Evolutionary conservation across 2,797 vertebrate genomes (phyloP), one percentile per base, ranked within the genome.

Genomic region (Gymnopithys bicolor): DNA sequence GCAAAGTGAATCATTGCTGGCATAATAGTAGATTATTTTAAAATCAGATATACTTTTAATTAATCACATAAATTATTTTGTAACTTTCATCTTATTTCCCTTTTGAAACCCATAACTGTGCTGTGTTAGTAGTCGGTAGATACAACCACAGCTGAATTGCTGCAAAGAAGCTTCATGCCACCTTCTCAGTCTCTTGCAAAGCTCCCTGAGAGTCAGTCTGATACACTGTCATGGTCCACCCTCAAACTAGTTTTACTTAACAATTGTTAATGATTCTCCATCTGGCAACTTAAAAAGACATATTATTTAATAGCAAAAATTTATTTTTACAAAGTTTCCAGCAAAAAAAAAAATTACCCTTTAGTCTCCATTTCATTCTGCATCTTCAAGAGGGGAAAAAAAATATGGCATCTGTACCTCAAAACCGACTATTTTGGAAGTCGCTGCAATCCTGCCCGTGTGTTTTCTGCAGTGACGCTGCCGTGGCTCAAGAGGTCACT

Each of bases 401-500:
- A 87, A 53, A 12, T 7, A 23, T 0, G 2, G 13, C 45, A 53
- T 11, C 28, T n/a, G 4, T 77, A 25, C 24, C 27, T 60, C 73
- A 22, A 70, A 92, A 62, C 1, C 9, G 3, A 1, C 2, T 35
- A 0, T 55, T 87, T 55, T 25, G 5, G 9, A 15, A 59, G 69
- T 6, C 7, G 7, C 3, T 8, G 15, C 28, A 6, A 7, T 51
- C 79, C 6, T 33, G 46, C 32, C 4, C 1, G 1, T 16, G 63
- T 28, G 16, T 25, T 46, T 62, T 35, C 30, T 94, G 95, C 70
- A 91, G 56, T 96, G 60, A 39, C 64, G 17, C 56, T 13, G 24
- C 5, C 17, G 60, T 25, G 89, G 63, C 97, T 95, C 87, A 35
- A 90, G 96, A 86, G 94, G 96, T 84, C 95, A 75, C 93, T 94